Base-by-base conservation (phyloP, 2,797 vertebrate species). In the Leptoclinus maculatus region DNA sequence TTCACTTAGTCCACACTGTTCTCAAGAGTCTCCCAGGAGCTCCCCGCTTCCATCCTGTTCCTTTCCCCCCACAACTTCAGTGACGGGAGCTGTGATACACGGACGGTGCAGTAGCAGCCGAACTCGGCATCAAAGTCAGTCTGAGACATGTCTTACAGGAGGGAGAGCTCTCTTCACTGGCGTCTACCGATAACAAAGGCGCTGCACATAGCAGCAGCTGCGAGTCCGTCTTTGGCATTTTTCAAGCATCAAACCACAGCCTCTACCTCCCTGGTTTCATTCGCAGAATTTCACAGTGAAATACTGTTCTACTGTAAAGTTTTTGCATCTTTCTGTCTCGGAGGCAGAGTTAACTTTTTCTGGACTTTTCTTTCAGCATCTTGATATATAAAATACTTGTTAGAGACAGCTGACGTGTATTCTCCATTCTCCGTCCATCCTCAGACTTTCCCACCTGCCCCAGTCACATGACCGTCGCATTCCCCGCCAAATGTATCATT, bases 1-100 rank as follows among this genome's bases (percentile, higher is more conserved):
- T 85, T 68, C 83, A 83, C 84, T 88, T 77, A 77, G 86, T 78
- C 82, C 84, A 65, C 25, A 32, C 59, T 65, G 78, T 71, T 83
- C 79, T 84, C 69, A 1, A 49, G 70, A 89, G 62, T 75, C 65
- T 85, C 80, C 71, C 53, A 60, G 80, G 53, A 82, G 71, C 70
- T 74, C 38, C 54, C 36, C 8, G 49, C 27, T 79, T 82, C 43
- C 2, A 76, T 77, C 70, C 41, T 39, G 16, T 62, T 71, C 34
- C 59, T 72, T 75, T 78, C 34, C 47, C 34, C 10, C 70, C 57
- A 25, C 0, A 32, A 67, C 76, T 87, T 83, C 56, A 85, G 39
- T 57, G 73, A 68, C 47, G 13, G 19, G 47, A 68, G 76, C 78
- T 66, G 75, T 83, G 77, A 86, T 78, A 47, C 16, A 19, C 60